Evolutionary conservation across 2,113 vertebrate genomes (phyloP).

Genomic region (Microtus oregoni): DNA sequence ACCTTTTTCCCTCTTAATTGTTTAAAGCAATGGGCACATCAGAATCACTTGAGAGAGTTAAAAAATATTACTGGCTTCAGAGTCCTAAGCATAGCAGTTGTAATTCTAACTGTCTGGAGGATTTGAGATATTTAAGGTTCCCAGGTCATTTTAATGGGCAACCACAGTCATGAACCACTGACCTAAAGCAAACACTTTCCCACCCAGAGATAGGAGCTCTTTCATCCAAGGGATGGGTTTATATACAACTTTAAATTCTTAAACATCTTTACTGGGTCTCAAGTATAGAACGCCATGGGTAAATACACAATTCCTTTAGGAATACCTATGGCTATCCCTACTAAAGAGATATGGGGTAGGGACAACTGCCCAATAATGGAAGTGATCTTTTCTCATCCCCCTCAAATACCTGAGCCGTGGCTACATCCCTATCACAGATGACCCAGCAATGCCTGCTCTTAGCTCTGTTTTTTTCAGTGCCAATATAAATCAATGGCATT

Average conservation of each 20-base stretch:
- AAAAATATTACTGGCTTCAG: not conserved
- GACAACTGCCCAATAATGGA: not conserved
- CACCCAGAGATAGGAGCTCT: not conserved
- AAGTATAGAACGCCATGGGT: not conserved
- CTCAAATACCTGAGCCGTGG: not conserved
- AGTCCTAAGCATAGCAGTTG: not conserved
- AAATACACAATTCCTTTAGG: not conserved
- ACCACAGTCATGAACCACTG: not conserved
- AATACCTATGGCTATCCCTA: not conserved
- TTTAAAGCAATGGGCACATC: not conserved
- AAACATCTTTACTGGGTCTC: not conserved
- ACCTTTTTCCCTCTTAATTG: not conserved
- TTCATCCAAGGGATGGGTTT: not conserved
- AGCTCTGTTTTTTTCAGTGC: not conserved
- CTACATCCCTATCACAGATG: not conserved
- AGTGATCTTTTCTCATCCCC: not conserved
- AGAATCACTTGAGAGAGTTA: not conserved
- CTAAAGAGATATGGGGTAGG: not conserved
- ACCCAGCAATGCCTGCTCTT: not conserved
- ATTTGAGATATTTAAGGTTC: conserved; percentile 34
- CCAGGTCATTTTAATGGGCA: not conserved
- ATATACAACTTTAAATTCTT: not conserved
- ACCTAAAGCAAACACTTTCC: not conserved
- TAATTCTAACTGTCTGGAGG: not conserved
- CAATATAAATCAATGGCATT: not conserved